Evolutionary conservation across 2,888 invertebrate genomes (phyloP).

Genomic region (Sarcophaga carnaria): DNA sequence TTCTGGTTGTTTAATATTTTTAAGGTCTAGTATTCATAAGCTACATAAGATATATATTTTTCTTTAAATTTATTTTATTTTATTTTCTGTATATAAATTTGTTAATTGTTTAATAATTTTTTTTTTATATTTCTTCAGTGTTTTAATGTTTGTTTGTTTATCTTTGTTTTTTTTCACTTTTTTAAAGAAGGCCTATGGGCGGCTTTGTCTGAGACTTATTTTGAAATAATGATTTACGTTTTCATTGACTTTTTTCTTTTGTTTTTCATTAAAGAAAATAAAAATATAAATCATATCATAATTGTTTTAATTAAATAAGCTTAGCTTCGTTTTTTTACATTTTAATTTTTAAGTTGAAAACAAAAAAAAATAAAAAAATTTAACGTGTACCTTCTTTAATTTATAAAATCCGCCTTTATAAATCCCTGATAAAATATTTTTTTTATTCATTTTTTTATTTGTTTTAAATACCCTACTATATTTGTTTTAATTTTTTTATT

Average conservation of each 20-base stretch:
- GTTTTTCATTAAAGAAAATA: slow-evolving; percentile 23
- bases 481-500: slow-evolving; percentile 9
- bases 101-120: slow-evolving; percentile 28
- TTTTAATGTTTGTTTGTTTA: slow-evolving; percentile 46
- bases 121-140: slow-evolving; percentile 40
- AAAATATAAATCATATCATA: slow-evolving; percentile 47
- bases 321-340: slow-evolving; percentile 57
- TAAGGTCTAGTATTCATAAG: slow-evolving; percentile 65
- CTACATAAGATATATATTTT: slow-evolving; percentile 38
- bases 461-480: slow-evolving; percentile 55
- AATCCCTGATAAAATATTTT: slow-evolving; percentile 77
- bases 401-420: slow-evolving; percentile 70
- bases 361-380: neutral
- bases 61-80: slow-evolving; percentile 31
- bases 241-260: slow-evolving; percentile 56
- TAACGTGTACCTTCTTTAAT: slow-evolving; percentile 58
- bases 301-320: slow-evolving; percentile 48
- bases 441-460: slow-evolving; percentile 36
- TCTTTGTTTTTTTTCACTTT: slow-evolving; percentile 37
- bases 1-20: slow-evolving; percentile 33
- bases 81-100: slow-evolving; percentile 39
- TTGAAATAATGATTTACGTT: no score
- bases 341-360: slow-evolving; percentile 37
- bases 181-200: slow-evolving; percentile 76
- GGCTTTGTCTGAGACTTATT: slow-evolving; percentile 73